phyloP scores from a whole-genome alignment of 2,888 invertebrate genomes.

The Acrobasis consociella region DNA sequence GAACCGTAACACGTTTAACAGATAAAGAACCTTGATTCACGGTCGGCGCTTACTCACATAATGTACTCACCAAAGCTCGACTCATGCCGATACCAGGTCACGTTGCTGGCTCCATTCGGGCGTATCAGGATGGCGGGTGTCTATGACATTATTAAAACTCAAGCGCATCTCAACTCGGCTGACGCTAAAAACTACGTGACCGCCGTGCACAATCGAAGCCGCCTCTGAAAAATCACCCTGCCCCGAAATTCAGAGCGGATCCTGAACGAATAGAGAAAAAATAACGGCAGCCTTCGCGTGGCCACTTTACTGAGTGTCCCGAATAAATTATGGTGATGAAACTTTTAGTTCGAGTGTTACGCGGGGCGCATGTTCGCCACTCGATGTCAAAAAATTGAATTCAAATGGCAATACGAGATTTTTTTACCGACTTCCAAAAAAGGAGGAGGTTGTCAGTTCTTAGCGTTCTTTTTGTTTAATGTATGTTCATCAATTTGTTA shows the following conservation, averaged over 20 bases:
- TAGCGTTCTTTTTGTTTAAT: too few relatives aligned
- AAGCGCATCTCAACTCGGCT: conserved; percentile 69
- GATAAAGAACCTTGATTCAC: too few relatives aligned
- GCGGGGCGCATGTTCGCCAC: conserved; percentile 43
- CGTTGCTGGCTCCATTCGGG: conserved; percentile 33
- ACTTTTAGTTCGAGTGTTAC: conserved; percentile 68
- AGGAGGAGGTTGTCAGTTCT: too few relatives aligned
- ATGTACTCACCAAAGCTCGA: conserved; percentile 5
- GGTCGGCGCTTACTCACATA: background rate
- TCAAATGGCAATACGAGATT: background rate
- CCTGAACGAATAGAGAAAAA: conserved; percentile 69
- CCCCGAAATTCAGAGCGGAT: conserved; percentile 61
- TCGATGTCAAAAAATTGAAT: conserved; percentile 37
- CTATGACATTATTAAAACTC: conserved; percentile 77
- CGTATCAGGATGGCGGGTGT: conserved; percentile 44
- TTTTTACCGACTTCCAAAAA: too few relatives aligned
- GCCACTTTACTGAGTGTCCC: conserved; percentile 63
- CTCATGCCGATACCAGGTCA: conserved; percentile 27
- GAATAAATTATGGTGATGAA: conserved; percentile 79
- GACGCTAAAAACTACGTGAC: conserved; percentile 77
- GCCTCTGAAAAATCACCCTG: conserved; percentile 63
- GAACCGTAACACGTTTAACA: too few relatives aligned
- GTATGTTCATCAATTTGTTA: too few relatives aligned
- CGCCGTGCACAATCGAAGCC: conserved; percentile 62
- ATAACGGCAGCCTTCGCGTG: conserved; percentile 55